Conservation (phyloP, 2,797 vertebrate species). For the Epinephelus coioides region DNA sequence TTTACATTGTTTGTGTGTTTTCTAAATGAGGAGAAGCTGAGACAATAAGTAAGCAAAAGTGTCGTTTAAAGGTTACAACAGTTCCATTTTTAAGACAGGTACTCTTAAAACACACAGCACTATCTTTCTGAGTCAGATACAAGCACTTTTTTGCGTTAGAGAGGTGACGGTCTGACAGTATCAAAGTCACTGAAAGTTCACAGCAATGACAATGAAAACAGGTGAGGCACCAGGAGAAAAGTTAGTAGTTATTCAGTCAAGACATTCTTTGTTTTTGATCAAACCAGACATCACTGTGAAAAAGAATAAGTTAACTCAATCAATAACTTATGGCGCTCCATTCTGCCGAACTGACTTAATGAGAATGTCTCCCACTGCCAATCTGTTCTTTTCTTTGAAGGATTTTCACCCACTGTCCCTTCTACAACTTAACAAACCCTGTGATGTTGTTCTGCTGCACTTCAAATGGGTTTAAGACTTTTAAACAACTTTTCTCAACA, state of each 20-base stretch:
- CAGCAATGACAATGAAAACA: not conserved
- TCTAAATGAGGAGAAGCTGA: not conserved
- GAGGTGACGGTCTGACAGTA: not conserved
- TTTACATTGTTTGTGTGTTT: not conserved
- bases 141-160: not conserved
- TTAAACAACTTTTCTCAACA: too few relatives aligned
- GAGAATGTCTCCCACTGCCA: not conserved
- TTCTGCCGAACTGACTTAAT: constrained; percentile 3
- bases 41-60: too few relatives aligned
- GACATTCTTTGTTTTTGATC: not conserved
- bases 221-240: not conserved
- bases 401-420: constrained; percentile 1
- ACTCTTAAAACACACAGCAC: not conserved
- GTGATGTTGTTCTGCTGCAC: not conserved
- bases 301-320: not conserved
- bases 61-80: not conserved
- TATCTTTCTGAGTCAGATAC: not conserved
- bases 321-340: not conserved
- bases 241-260: not conserved
- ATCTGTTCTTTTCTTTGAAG: not conserved
- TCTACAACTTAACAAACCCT: not conserved
- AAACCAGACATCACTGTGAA: not conserved
- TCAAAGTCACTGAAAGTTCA: not conserved
- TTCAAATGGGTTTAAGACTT: not conserved
- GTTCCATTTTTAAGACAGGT: not conserved